These are phyloP conservation scores for Marisa cornuarietis DNA, from an alignment of 1,140 invertebrate genomes.

Conservation along the genomic window DNA sequence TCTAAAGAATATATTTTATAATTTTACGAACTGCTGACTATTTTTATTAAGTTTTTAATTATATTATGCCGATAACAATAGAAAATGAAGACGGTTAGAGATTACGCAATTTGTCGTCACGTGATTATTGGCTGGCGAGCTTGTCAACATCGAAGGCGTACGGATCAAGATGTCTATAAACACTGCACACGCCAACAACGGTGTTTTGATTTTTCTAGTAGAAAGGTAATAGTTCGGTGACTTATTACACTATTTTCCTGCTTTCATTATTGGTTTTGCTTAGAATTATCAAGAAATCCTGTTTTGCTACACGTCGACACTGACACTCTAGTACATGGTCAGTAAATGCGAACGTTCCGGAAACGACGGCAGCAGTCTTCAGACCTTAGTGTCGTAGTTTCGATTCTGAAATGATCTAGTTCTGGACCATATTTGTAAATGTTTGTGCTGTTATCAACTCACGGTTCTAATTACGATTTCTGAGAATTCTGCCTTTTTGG, in stretches of 20 bases:
- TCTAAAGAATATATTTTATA: too few relatives aligned
- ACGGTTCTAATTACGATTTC: too few relatives aligned
- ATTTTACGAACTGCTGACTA: too few relatives aligned
- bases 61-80: too few relatives aligned
- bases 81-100: too few relatives aligned
- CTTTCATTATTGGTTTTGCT: not conserved
- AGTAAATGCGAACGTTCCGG: not conserved
- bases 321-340: not conserved
- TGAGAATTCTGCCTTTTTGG: too few relatives aligned
- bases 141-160: too few relatives aligned
- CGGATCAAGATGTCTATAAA: slow-evolving; percentile 83
- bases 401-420: not conserved
- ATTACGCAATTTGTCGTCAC: too few relatives aligned
- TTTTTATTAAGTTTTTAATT: too few relatives aligned
- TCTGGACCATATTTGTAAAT: not conserved
- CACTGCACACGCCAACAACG: slow-evolving; percentile 89
- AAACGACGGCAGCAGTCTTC: not conserved
- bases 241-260: slow-evolving; percentile 5
- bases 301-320: not conserved
- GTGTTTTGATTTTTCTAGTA: slow-evolving; percentile 89
- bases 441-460: not conserved
- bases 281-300: not conserved
- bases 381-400: not conserved
- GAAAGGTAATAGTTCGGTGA: slow-evolving; percentile 79
- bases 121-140: too few relatives aligned